Evolutionary conservation across 2,113 vertebrate genomes (phyloP), one percentile per base, ranked within the genome.

Genomic region (Myiagra hebetior): DNA sequence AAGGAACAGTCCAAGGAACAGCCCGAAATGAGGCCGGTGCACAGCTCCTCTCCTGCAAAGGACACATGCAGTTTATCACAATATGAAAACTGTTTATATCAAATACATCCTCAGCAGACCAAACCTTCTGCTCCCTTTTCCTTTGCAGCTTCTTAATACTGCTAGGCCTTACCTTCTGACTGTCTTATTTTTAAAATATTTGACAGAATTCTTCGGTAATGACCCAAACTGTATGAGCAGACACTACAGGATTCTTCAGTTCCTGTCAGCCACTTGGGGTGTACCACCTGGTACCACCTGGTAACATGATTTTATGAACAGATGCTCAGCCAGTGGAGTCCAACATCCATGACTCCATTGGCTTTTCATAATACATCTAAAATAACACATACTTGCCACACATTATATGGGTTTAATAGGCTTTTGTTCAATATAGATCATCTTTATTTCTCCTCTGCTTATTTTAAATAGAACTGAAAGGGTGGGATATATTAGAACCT

Each of bases 1-100:
- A 98, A 98, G 75, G 98, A 98, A 55, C 99, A 99, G 64, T 98
- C 98, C 96, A 99, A 83, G 52, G 98, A 93, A 84, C 99, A 99
- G 89, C 98, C 98, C 1, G 94, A 97, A 60, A 98, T 98, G 76
- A 98, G 98, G 57, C 98, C 95, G 0, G 93, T 92, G 95, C 99
- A 99, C 52, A 98, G 97, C 93, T 99, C 98, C 89, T 98, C 98
- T 93, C 98, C 99, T 99, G 98, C 7, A 23, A 93, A 97, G 72
- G 93, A 95, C 70, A 97, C 27, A 85, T 0, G 0, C 28, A 85
- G 69, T 26, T 97, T 6, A 81, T 8, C 59, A 56, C 55, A 57
- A 24, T 0, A 0, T 33, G 37, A 33, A 73, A 88, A 81, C 9
- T 39, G 6, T 59, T 92, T 13, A 9, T 9, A 60, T 14, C 55